A percentile compares a stretch with the other conserved stretches of the same genome.
These are phyloP conservation scores for Perca fluviatilis DNA, from an alignment of 2,113 vertebrate genomes.

Conservation along the genomic window DNA sequence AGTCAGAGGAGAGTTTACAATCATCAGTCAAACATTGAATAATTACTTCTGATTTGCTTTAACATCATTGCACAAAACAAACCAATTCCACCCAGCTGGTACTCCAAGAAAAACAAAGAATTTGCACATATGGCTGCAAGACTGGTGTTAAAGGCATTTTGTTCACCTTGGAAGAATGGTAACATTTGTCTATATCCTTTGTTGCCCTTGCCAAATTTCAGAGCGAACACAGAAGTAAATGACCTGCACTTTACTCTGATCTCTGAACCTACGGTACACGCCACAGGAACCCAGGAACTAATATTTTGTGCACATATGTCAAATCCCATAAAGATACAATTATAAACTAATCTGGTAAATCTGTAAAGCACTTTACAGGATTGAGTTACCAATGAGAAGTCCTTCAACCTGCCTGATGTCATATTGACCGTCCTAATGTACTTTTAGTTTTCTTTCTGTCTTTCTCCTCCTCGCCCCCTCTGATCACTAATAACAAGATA, in stretches of 20 bases:
- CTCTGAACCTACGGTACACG: background rate
- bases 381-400: slow-evolving; percentile 56
- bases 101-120: background rate
- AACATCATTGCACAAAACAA: background rate
- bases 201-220: slow-evolving; percentile 4
- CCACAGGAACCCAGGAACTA: background rate
- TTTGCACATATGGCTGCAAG: background rate
- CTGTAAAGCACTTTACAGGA: slow-evolving; percentile 64
- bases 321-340: slow-evolving; percentile 63
- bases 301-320: background rate
- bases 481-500: slow-evolving; percentile 73
- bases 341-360: slow-evolving; percentile 60
- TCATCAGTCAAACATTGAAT: background rate
- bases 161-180: background rate
- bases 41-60: background rate
- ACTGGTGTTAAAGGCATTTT: background rate
- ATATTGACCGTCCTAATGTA: slow-evolving; percentile 48
- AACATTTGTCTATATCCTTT: background rate
- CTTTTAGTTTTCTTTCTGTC: slow-evolving; percentile 60
- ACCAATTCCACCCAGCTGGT: background rate
- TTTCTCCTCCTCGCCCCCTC: slow-evolving; percentile 24
- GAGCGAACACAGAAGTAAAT: background rate
- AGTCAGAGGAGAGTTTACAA: background rate
- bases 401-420: slow-evolving; percentile 66
- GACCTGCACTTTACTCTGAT: slow-evolving; percentile 17